Conservation (phyloP, 2,888 invertebrate genomes). For the Hyalella azteca region DNA sequence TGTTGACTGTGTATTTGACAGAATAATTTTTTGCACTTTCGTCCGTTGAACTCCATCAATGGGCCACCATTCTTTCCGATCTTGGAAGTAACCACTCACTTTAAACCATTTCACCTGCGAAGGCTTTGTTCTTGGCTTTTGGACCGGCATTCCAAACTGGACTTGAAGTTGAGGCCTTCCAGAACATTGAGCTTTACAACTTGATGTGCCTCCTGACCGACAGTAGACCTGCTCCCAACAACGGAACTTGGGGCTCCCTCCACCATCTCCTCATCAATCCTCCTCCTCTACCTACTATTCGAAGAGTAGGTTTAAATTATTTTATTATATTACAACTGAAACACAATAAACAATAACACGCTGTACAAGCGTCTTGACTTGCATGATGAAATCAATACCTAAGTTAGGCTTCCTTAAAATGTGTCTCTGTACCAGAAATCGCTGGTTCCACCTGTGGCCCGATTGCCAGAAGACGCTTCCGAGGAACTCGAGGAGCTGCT, state of each 20-base stretch:
- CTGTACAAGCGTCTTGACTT: too few relatives aligned
- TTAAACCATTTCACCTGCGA: not conserved
- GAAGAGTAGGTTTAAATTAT: constrained; percentile 18
- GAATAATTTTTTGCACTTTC: not conserved
- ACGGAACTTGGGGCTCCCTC: constrained; percentile 56
- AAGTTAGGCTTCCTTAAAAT: too few relatives aligned
- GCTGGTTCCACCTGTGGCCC: not conserved
- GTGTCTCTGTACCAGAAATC: not conserved
- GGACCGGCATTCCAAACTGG: constrained; percentile 50
- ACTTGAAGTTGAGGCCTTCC: constrained; percentile 52
- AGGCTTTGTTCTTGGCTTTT: constrained; percentile 54
- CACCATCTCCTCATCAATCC: constrained; percentile 48
- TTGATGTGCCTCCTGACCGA: constrained; percentile 53
- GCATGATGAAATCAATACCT: too few relatives aligned
- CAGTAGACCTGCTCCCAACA: constrained; percentile 51
- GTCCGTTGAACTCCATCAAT: not conserved
- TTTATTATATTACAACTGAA: not conserved
- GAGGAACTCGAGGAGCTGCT: not conserved
- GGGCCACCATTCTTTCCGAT: not conserved
- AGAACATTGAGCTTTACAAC: constrained; percentile 58
- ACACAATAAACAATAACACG: not conserved
- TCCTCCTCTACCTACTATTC: constrained; percentile 31
- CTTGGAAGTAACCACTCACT: too few relatives aligned
- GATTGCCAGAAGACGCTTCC: not conserved
- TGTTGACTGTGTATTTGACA: not conserved